phyloP scores from a whole-genome alignment of 2,888 invertebrate genomes.

The Pristionchus mayeri region DNA sequence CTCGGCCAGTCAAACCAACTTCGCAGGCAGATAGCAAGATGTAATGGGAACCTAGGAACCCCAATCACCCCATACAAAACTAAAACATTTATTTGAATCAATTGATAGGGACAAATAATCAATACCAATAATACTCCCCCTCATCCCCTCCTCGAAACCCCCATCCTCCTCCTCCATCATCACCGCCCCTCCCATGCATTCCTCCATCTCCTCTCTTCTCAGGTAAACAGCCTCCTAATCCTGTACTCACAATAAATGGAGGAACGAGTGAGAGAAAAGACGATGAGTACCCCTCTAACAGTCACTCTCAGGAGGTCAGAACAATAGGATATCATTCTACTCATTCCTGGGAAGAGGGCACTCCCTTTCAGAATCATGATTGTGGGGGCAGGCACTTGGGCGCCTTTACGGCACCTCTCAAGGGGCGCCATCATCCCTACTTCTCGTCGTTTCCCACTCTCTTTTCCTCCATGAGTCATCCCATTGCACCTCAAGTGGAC shows the following conservation, averaged over 20 bases:
- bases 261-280: not conserved
- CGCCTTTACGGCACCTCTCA: constrained; percentile 21
- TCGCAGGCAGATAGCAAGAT: too few relatives aligned
- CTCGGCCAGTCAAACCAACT: too few relatives aligned
- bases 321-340: constrained; percentile 25
- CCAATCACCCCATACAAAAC: too few relatives aligned
- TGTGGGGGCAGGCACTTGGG: not conserved
- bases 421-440: not conserved
- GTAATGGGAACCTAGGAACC: too few relatives aligned
- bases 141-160: not conserved
- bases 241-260: not conserved
- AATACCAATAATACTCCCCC: too few relatives aligned
- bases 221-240: not conserved
- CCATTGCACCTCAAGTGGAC: too few relatives aligned
- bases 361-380: not conserved
- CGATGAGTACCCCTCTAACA: not conserved
- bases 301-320: not conserved
- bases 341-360: constrained; percentile 17
- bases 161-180: too few relatives aligned
- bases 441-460: too few relatives aligned
- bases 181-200: not conserved
- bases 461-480: too few relatives aligned
- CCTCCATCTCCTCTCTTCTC: not conserved
- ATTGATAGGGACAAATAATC: too few relatives aligned
- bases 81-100: too few relatives aligned